A percentile compares a stretch with the other conserved stretches of the same genome.
Evolutionary conservation across 2,797 vertebrate species (phyloP).

Genomic region (Pteropus rufus): DNA sequence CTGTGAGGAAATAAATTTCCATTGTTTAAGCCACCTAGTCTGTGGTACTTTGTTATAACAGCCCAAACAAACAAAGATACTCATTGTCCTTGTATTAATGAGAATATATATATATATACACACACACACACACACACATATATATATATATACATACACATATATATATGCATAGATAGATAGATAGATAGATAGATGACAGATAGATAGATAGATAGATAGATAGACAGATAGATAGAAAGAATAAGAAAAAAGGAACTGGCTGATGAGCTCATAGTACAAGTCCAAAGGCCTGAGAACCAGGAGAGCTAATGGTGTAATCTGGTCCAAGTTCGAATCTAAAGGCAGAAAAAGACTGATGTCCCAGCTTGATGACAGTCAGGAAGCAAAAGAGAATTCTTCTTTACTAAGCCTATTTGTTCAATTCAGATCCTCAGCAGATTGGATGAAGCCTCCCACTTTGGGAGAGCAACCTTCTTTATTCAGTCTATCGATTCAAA

Average conservation of each 20-base stretch:
- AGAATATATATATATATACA: neutral
- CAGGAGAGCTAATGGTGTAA: neutral
- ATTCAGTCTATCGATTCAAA: neutral
- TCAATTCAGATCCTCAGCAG: neutral
- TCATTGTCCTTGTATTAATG: neutral
- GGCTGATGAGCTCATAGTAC: neutral
- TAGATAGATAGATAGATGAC: too few species aligned
- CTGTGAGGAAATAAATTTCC: neutral
- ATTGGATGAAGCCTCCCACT: neutral
- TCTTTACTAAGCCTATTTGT: neutral
- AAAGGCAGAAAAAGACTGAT: neutral
- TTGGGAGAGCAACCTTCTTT: neutral
- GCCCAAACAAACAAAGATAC: neutral
- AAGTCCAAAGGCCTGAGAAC: neutral
- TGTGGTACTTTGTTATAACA: neutral
- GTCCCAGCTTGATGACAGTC: neutral
- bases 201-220: too few species aligned
- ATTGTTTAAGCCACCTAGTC: neutral
- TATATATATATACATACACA: too few species aligned
- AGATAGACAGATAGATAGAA: too few species aligned
- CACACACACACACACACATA: too few species aligned
- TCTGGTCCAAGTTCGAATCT: neutral
- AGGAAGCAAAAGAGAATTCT: neutral
- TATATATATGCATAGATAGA: too few species aligned
- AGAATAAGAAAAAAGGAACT: neutral